Evolutionary conservation across 2,113 vertebrate genomes (phyloP).

Genomic region (Castor canadensis): DNA sequence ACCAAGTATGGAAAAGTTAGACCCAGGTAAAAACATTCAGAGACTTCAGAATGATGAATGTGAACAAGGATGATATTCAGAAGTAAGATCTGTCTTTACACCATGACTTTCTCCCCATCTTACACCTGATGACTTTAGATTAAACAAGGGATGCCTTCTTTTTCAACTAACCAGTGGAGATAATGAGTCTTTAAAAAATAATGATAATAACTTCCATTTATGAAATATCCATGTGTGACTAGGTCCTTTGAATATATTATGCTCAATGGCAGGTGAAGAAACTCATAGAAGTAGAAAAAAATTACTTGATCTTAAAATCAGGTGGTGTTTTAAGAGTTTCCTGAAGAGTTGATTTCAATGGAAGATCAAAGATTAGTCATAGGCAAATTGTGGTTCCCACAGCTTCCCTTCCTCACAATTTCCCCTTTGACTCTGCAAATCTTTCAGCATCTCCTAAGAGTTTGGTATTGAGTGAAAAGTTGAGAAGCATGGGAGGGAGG

Average conservation of each 20-base stretch:
- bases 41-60: not conserved
- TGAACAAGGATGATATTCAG: not conserved
- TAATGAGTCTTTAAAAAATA: not conserved
- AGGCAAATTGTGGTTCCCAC: constrained; percentile 2
- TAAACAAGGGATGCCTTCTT: not conserved
- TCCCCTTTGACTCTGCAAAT: not conserved
- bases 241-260: not conserved
- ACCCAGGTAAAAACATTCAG: not conserved
- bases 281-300: not conserved
- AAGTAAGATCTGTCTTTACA: not conserved
- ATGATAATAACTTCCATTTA: not conserved
- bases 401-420: not conserved
- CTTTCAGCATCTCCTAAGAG: not conserved
- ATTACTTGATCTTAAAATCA: not conserved
- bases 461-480: not conserved
- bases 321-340: not conserved
- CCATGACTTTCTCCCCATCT: not conserved
- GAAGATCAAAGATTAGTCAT: constrained; percentile 39
- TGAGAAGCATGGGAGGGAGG: not conserved
- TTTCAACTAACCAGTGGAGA: not conserved
- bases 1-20: not conserved
- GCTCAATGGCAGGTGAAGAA: not conserved
- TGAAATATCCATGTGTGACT: not conserved
- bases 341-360: constrained; percentile 19
- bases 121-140: not conserved